These are phyloP conservation scores for Pelusios castaneus DNA, from an alignment of 2,113 vertebrate genomes.

Conservation along the genomic window DNA sequence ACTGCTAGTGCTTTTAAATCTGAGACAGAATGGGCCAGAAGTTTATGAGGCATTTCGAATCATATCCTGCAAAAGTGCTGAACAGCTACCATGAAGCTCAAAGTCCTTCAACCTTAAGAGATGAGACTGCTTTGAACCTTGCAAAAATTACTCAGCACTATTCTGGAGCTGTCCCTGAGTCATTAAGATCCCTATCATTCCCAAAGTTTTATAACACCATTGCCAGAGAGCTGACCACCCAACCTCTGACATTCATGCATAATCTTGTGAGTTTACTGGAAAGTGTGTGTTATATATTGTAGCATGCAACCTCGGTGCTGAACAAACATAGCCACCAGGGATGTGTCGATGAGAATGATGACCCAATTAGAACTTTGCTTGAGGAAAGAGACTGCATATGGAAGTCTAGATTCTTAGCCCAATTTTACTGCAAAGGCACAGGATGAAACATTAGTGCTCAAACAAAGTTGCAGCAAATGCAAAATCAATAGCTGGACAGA, in stretches of 20 bases:
- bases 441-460: neutral
- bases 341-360: neutral
- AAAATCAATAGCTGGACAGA: constrained; percentile 5
- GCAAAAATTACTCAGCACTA: accelerated
- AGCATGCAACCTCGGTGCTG: neutral
- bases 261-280: neutral
- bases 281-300: neutral
- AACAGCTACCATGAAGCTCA: neutral
- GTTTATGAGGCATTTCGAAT: neutral
- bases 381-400: neutral
- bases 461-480: neutral
- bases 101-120: neutral
- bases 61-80: neutral
- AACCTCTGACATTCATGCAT: neutral
- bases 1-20: neutral
- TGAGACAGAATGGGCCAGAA: neutral
- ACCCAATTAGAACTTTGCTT: constrained; percentile 12
- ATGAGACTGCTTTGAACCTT: neutral
- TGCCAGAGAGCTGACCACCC: neutral
- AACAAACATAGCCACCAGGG: neutral
- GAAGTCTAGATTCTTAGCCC: neutral
- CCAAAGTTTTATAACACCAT: neutral
- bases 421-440: neutral
- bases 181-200: neutral
- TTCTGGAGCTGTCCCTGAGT: neutral